Evolutionary conservation across 2,888 invertebrate species (phyloP), one percentile per base, ranked within the genome.

Genomic region (Pseudanteris insignis): DNA sequence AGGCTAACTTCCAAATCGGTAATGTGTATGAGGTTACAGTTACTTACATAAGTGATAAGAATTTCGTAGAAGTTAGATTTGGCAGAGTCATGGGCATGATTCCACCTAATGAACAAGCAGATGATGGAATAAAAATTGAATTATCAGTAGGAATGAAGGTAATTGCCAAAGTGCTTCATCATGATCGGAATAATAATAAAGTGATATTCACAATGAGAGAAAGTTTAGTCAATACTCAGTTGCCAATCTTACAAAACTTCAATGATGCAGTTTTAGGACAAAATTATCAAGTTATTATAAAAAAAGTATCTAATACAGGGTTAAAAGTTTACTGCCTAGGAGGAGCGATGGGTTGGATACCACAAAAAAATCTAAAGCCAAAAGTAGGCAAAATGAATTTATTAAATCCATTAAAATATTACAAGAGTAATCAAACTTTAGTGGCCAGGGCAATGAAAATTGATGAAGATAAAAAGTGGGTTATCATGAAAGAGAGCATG

Each of bases 181-280:
- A 85, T 2, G 83, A 84, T 63, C 54, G 70, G 0, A 80, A 74
- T 0, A 81, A 78, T 10, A 82, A 82, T 13, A 80, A 81, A 2
- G 76, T 88, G 1, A 76, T 85, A 40, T 81, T 91, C 11, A 90
- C 90, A 0, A 78, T 89, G 69, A 89, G 89, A 68, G 84, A 84
- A 2, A 85, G 86, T 1, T 83, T 91, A 6, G 75, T 91, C 55
- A 75, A 83, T 0, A 83, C 84, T 0, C 81, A 84, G 0, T 71
- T 84, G 1, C 82, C 83, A 9, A 77, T 86, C 21, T 77, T 91
- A 2, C 76, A 71, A 1, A 78, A 81, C 1, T 81, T 85, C 34
- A 73, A 83, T 0, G 77, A 85, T 5, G 86, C 85, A 0, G 74
- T 81, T 26, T 61, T 82, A 1, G 86, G 86, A 25, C 76, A 81